Evolutionary conservation across 2,888 invertebrate genomes (phyloP), one percentile per base, ranked within the genome.

Genomic region (Amaurobius ferox): DNA sequence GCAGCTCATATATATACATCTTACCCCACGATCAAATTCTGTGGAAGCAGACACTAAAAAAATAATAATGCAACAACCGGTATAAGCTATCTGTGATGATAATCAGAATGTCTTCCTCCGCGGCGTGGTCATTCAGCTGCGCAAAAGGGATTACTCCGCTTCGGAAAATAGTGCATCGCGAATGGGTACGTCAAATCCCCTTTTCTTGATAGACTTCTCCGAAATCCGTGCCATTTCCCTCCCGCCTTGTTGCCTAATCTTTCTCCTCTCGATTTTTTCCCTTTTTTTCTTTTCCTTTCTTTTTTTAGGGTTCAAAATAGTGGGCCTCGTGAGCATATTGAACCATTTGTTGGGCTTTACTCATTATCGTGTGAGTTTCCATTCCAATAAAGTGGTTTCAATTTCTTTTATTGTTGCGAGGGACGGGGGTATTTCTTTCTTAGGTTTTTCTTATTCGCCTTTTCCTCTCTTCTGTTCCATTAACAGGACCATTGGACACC

Each of bases 301-400:
- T 71, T 70, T 81, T 74, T 44, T 26, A 19, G 32, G 81, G 40
- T 85, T 85, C 77, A 85, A 85, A 85, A 77, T 77, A 68, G 40
- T 71, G 39, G 48, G 30, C 32, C 55, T 76, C 44, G 64, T 64
- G 83, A 83, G 72, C 77, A 77, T 85, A 77, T 85, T 66, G 83
- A 77, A 77, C 83, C 83, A 85, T 85, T 80, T 77, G 83, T 70
- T 55, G 66, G 83, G 83, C 83, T 85, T 85, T 77, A 85, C 83
- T 85, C 83, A 85, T 85, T 85, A 85, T 85, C 83, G 83, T 85
- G 67, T 71, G 74, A 72, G 67, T 55, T 85, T 85, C 83, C 67
- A 72, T 85, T 85, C 83, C 77, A 85, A 85, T 85, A 85, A 85
- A 85, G 83, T 77, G 83, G 83, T 85, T 85, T 85, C 83, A 85